A percentile compares a stretch with the other conserved stretches of the same genome.
Evolutionary conservation across 2,113 vertebrate species (phyloP).

Genomic region (Clinocottus analis): DNA sequence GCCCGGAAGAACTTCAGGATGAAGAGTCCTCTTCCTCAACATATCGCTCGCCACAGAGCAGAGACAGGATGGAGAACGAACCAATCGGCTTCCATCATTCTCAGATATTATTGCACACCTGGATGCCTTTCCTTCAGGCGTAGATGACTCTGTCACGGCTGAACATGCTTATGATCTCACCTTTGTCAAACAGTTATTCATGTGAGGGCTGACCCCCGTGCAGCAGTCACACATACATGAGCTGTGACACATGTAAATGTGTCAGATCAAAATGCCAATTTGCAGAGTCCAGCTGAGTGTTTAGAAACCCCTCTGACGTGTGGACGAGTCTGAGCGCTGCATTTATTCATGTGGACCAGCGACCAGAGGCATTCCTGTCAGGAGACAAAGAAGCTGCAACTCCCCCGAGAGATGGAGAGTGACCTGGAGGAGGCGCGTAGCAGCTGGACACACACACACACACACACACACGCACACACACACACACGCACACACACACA

Average conservation of each 20-base stretch:
- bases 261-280: constrained; percentile 71
- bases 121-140: constrained; percentile 34
- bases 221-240: constrained; percentile 47
- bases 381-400: constrained; percentile 70
- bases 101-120: constrained; percentile 25
- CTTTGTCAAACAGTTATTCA: constrained; percentile 36
- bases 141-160: constrained; percentile 35
- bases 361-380: constrained; percentile 62
- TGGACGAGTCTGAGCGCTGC: constrained; percentile 69
- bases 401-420: constrained; percentile 75
- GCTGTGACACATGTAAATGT: constrained; percentile 65
- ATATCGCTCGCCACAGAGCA: constrained; percentile 41
- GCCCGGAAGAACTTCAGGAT: too few relatives aligned
- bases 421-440: constrained; percentile 79
- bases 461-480: constrained; percentile 4
- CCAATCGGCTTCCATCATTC: constrained; percentile 48
- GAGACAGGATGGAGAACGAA: constrained; percentile 38
- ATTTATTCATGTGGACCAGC: constrained; percentile 76
- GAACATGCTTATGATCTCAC: not conserved
- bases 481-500: constrained; percentile 2
- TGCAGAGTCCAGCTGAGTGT: constrained; percentile 70
- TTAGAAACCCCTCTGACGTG: constrained; percentile 48
- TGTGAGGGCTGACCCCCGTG: not conserved
- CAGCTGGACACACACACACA: constrained; percentile 73
- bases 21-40: constrained; percentile 33